These are phyloP conservation scores for Strix aluco DNA, from an alignment of 2,113 vertebrate species.

Conservation along the genomic window DNA sequence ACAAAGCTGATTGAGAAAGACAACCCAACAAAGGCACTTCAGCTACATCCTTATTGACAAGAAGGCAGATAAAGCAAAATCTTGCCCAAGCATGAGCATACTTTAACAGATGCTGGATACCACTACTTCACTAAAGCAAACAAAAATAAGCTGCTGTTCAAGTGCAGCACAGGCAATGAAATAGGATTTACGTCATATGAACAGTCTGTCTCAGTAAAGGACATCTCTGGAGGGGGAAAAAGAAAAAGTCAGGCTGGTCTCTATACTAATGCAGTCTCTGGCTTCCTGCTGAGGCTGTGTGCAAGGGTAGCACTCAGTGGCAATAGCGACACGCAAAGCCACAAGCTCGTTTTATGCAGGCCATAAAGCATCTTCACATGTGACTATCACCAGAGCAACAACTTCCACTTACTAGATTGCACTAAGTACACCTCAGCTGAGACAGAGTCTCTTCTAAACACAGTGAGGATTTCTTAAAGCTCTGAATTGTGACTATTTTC, in stretches of 20 bases:
- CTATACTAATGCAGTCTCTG: not conserved
- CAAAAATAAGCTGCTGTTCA: not conserved
- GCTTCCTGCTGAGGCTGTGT: not conserved
- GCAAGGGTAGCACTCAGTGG: not conserved
- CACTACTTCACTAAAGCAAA: not conserved
- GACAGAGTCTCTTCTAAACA: not conserved
- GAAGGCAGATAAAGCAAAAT: not conserved
- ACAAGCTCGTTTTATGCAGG: not conserved
- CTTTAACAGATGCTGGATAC: not conserved
- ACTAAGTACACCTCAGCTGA: not conserved
- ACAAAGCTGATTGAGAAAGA: not conserved
- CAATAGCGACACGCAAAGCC: not conserved
- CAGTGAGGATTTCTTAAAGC: not conserved
- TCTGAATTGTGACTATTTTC: not conserved
- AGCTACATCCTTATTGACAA: not conserved
- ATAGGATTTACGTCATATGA: not conserved
- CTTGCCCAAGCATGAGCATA: not conserved
- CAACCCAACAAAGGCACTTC: not conserved
- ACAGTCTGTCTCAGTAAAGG: not conserved
- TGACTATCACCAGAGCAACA: slow-evolving; percentile 28
- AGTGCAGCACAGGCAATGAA: not conserved
- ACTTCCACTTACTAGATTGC: not conserved
- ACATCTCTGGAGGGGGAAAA: not conserved
- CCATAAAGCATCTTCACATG: not conserved
- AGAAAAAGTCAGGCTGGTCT: not conserved